These are phyloP conservation scores for Tympanuchus pallidicinctus DNA, from an alignment of 2,113 vertebrate genomes.

Conservation along the genomic window DNA sequence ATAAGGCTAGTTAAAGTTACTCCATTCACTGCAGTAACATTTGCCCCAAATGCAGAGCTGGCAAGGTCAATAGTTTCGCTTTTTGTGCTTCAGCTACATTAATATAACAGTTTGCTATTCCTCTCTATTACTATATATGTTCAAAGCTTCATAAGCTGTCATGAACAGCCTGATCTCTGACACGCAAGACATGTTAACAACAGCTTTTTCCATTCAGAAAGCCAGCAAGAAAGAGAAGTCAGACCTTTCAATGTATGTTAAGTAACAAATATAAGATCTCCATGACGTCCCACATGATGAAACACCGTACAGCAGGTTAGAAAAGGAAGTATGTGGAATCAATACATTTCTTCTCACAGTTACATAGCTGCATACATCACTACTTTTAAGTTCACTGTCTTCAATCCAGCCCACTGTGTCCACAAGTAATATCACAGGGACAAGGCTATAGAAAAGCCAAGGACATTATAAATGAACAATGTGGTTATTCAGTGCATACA, in stretches of 20 bases:
- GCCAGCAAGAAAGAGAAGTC: constrained; percentile 66
- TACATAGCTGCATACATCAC: constrained; percentile 73
- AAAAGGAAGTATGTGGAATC: constrained; percentile 59
- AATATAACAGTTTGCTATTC: constrained; percentile 57
- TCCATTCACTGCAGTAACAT: constrained; percentile 39
- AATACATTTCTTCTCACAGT: constrained; percentile 68
- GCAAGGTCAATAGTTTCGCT: constrained; percentile 52
- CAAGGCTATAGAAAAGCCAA: constrained; percentile 68
- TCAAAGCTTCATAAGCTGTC: constrained; percentile 66
- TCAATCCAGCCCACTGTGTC: constrained; percentile 63
- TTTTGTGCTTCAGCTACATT: constrained; percentile 47
- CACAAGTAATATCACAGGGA: constrained; percentile 57
- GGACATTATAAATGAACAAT: constrained; percentile 60
- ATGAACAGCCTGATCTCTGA: constrained; percentile 66
- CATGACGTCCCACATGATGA: constrained; percentile 67
- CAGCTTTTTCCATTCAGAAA: constrained; percentile 60
- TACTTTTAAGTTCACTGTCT: constrained; percentile 61
- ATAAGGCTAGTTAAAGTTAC: neutral
- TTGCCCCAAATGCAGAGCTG: constrained; percentile 55
- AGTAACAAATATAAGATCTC: constrained; percentile 71
- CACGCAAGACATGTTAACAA: constrained; percentile 69
- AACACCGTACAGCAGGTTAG: constrained; percentile 65
- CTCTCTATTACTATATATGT: constrained; percentile 35
- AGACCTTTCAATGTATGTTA: constrained; percentile 66
- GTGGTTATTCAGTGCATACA: constrained; percentile 51